Evolutionary conservation across 2,797 vertebrate species (phyloP), one percentile per base, ranked within the genome.

Genomic region (Micromesistius poutassou): DNA sequence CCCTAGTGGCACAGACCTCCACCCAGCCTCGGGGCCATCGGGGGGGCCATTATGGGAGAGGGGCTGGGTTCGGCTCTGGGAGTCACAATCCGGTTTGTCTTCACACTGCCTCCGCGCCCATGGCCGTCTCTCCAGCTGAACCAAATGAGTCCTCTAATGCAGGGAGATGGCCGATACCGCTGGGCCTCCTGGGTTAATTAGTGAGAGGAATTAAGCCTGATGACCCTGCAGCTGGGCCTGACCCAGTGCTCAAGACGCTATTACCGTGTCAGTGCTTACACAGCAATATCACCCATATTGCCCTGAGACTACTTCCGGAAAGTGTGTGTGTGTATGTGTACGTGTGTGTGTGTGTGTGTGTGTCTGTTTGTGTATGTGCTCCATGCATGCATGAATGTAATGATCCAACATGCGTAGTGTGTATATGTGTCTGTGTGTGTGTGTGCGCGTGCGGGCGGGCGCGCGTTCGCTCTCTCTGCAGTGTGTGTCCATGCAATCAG

Each of bases 191-290:
- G 30, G 14, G 14, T 33, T 19, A 19, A 75, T 76, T 33, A 79
- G 78, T 87, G 83, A 76, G 86, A 88, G 87, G 78, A 81, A 10
- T 25, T 62, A 62, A 75, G 35, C 82, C 79, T 87, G 89, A 90
- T 91, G 87, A 87, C 87, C 82, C 79, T 80, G 83, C 84, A 89
- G 88, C 83, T 72, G 68, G 38, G 77, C 75, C 80, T 83, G 86
- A 87, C 86, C 85, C 80, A 71, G 79, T 79, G 80, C 82, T 86
- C 79, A 89, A 85, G 74, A 85, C 83, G 87, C 85, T 79, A 90
- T 91, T 92, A 86, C 85, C 84, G 90, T 91, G 90, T 86, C 90
- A 88, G 91, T 92, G 90, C 88, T 90, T 89, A 91, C 87, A 83
- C 87, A 87, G 87, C 88, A 88, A 77, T 90, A 83, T 78, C 83